Percentiles rank a stretch among this genome's conserved stretches.
Conservation (phyloP, 2,888 invertebrate genomes). For the Leucophenga montana region DNA sequence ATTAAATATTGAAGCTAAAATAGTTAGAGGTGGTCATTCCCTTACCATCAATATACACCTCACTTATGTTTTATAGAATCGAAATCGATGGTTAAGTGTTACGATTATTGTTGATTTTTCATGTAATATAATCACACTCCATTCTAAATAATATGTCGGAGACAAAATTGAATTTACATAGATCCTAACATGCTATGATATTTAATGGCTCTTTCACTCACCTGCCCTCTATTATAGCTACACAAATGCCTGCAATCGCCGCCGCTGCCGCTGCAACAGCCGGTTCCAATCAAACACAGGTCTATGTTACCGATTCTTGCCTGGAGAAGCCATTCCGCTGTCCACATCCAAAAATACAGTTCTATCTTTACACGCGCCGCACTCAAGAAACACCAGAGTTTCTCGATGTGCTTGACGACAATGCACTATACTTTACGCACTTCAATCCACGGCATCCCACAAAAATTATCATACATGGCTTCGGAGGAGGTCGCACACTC, state of each 20-base stretch:
- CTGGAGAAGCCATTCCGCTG: conserved; percentile 86
- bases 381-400: conserved; percentile 84
- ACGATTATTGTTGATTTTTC: no score
- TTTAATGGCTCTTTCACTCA: not conserved
- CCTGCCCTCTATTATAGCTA: conserved; percentile 47
- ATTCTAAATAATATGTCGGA: no score
- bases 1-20: no score
- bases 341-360: conserved; percentile 88
- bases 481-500: conserved; percentile 87
- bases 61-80: no score
- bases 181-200: no score
- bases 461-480: conserved; percentile 92
- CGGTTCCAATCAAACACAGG: conserved; percentile 75
- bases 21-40: no score
- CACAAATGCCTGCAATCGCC: conserved; percentile 56
- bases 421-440: conserved; percentile 82
- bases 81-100: no score
- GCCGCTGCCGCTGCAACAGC: conserved; percentile 59
- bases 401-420: conserved; percentile 80
- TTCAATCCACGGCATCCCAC: conserved; percentile 87
- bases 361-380: conserved; percentile 85
- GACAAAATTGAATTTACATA: no score
- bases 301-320: conserved; percentile 87
- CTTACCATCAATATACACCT: no score
- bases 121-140: no score